Evolutionary conservation across 2,888 invertebrate species (phyloP), one percentile per base, ranked within the genome.

Genomic region (Julus scandinavius): DNA sequence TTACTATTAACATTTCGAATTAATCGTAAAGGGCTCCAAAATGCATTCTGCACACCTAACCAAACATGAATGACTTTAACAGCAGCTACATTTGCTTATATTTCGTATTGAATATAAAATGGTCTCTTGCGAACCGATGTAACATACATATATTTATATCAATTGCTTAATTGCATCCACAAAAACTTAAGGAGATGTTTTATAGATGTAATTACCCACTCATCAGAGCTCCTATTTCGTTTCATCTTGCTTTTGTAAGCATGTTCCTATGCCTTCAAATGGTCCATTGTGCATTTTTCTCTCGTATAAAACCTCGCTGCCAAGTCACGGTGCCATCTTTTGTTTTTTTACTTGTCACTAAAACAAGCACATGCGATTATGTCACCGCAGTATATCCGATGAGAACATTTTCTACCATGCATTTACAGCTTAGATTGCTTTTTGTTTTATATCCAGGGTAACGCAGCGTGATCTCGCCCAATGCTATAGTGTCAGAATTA

Each of bases 361-460:
- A 63, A 63, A 63, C 20, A 63, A 63, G 63, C 63, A 63, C 63
- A 63, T 63, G 20, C 63, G 63, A 63, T 63, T 63, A 63, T 63
- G 63, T 63, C 63, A 63, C 63, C 63, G 63, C 63, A 20, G 63
- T 20, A 63, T 63, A 20, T 63, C 63, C 63, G 63, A n/a, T 20
- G 9, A 63, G 63, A 63, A n/a, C 63, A n/a, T 63, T 63, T 54
- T 63, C 63, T 63, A n/a, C 63, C 20, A 20, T 63, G 7, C 63
- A 63, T 63, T 54, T 17, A 17, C 13, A 17, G 54, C 54, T 13
- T 13, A 63, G 63, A 63, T 63, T 63, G 63, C 63, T 63, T 63
- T 63, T 63, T 63, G 63, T 63, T 63, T 63, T 63, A 63, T 63
- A 63, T 63, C 63, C n/a, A 7, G 63, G 63, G 63, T 63, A 63